Base-by-base conservation (phyloP, 2,888 invertebrate genomes). In the Candidula unifasciata region DNA sequence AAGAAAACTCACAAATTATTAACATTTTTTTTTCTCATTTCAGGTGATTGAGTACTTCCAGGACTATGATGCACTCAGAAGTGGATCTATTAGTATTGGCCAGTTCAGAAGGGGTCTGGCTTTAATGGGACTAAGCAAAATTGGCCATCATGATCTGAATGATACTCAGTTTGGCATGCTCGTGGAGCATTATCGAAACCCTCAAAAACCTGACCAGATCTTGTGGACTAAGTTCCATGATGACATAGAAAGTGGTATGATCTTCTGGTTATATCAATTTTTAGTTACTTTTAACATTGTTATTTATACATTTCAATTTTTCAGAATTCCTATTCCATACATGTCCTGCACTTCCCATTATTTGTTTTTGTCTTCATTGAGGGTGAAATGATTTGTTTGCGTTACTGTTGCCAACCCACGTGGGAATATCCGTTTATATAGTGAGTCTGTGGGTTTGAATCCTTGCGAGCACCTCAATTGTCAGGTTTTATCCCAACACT, bases 61-160 rank as follows among this genome's bases (percentile, higher is more conserved):
- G 87, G 94, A 94, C 87, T 94, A 92, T 88, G 94, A 94, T 86
- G 90, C 91, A 0, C 89, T 94, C 37, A 90, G 93, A 33, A 91
- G 90, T 86, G 93, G 93, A 27, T 91, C 90, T 21, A 93, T 94
- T 87, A 92, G 91, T 81, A 92, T 92, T 83, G 74, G 88, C 60
- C 93, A 92, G 87, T 94, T 94, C 89, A 88, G 91, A 8, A 90
- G 94, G 21, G 92, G 92, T 18, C 90, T 94, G 21, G 89, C 90
- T 33, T 85, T 89, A 27, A 86, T 94, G 77, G 93, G 94, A 0
- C 89, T 93, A 24, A 92, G 92, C 83, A 93, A 93, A 83, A 88
- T 94, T 2, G 92, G 93, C 8, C 87, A 89, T n/a, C 92, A 93
- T 86, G 92, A 93, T 84, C 90, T 94, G 71, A 92, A 90, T 66